phyloP scores from a whole-genome alignment of 2,797 vertebrate species.

The Pipistrellus nathusii region DNA sequence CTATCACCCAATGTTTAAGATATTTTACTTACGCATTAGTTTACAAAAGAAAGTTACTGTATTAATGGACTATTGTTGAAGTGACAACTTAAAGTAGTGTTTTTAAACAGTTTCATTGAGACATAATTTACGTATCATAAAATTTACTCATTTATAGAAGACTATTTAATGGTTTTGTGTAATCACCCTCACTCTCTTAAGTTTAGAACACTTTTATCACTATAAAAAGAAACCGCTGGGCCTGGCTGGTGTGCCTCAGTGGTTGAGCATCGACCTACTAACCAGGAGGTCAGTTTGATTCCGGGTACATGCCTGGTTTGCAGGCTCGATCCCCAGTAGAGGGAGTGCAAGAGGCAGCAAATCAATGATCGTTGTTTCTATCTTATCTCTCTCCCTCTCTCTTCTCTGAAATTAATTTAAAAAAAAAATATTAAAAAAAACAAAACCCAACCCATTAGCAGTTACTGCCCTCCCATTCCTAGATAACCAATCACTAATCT shows the following conservation, averaged over 20 bases:
- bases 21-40: background rate
- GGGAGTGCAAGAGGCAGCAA: too few species aligned
- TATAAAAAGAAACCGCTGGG: background rate
- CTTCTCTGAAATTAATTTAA: too few species aligned
- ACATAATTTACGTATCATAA: background rate
- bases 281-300: too few species aligned
- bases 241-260: too few species aligned
- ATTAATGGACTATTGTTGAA: background rate
- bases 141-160: background rate
- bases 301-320: too few species aligned
- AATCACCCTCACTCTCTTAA: background rate
- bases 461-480: background rate
- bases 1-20: background rate
- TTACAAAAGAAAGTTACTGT: background rate
- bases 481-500: background rate
- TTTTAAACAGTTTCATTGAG: background rate
- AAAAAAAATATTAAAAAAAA: too few species aligned
- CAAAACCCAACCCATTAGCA: background rate
- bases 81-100: background rate
- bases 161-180: background rate
- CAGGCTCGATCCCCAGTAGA: too few species aligned
- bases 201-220: background rate
- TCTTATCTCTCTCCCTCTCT: background rate
- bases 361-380: background rate
- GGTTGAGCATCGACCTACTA: too few species aligned